Conservation (phyloP, 2,888 invertebrate genomes). For the Eustalomyia histrio region DNA sequence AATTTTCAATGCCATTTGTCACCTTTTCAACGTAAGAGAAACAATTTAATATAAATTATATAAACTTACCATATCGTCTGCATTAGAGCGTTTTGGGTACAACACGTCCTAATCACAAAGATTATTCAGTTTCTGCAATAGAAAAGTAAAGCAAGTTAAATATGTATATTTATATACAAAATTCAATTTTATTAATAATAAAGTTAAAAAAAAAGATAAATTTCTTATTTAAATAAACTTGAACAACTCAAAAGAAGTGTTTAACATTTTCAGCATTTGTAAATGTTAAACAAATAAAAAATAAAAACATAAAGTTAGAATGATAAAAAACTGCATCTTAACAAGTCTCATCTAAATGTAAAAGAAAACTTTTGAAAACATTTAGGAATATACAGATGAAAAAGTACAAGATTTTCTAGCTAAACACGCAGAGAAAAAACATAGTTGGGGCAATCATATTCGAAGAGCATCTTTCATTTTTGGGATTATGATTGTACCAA, state of each 20-base stretch:
- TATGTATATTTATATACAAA: background rate
- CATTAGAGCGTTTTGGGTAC: conserved; percentile 79
- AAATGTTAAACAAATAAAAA: background rate
- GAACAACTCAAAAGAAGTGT: background rate
- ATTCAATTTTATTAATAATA: conserved; percentile 4
- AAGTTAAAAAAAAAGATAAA: background rate
- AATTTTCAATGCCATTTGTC: background rate
- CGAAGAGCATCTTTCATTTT: too few species aligned
- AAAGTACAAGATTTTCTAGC: too few species aligned
- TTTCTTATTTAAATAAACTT: background rate
- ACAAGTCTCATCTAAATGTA: background rate
- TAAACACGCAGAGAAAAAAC: too few species aligned
- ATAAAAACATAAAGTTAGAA: background rate
- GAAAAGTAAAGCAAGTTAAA: conserved; percentile 35
- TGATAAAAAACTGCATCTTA: too few species aligned
- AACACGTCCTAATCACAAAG: conserved; percentile 79
- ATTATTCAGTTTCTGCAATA: conserved; percentile 75
- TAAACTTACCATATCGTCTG: conserved; percentile 79
- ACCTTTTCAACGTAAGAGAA: background rate
- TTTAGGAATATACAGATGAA: background rate
- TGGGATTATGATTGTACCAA: too few species aligned
- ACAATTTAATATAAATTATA: background rate
- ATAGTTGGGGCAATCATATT: too few species aligned
- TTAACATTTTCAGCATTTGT: background rate
- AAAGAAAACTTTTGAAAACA: background rate